These are phyloP conservation scores for Anoplophora glabripennis DNA, from an alignment of 1,140 invertebrate genomes.

Conservation along the genomic window DNA sequence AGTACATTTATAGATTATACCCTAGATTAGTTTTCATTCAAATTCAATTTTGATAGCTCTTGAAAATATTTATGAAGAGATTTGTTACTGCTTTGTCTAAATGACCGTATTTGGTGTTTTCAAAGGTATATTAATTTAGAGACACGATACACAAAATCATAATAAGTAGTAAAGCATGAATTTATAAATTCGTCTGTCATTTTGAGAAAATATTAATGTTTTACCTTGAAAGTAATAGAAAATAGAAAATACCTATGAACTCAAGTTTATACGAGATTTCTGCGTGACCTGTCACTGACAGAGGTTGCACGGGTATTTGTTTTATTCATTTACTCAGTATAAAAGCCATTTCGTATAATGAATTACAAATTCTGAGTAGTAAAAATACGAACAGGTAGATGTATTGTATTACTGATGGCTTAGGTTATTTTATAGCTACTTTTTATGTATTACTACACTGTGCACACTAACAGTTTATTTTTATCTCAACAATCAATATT, in stretches of 20 bases:
- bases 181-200: no score
- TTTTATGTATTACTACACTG: neutral
- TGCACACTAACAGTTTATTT: neutral
- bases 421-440: neutral
- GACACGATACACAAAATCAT: no score
- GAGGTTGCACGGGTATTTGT: neutral
- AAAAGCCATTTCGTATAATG: conserved; percentile 9
- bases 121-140: no score
- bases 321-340: conserved; percentile 14
- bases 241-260: conserved; percentile 1
- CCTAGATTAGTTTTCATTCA: neutral
- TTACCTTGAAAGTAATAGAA: conserved; percentile 7
- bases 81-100: no score
- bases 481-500: neutral
- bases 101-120: no score
- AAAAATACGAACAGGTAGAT: neutral
- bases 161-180: no score
- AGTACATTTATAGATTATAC: neutral
- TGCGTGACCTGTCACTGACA: conserved; percentile 11
- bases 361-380: neutral
- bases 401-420: neutral
- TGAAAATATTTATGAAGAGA: no score
- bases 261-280: neutral
- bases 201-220: neutral
- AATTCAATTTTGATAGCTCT: no score